Conservation (phyloP, 2,888 invertebrate species). For the Trilocha varians region DNA sequence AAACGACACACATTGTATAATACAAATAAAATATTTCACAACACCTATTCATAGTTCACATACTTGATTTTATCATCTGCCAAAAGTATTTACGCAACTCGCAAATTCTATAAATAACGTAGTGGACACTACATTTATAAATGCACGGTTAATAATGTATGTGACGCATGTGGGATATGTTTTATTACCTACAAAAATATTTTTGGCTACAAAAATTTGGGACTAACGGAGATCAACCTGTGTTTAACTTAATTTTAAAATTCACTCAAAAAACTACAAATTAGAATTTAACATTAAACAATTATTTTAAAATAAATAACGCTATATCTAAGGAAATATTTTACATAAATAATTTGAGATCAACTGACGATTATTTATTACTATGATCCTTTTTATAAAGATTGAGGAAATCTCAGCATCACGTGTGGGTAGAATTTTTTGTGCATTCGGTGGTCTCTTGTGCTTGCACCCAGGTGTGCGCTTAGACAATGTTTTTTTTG, state of each 20-base stretch:
- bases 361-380: slow-evolving; percentile 24
- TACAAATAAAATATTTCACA: slow-evolving; percentile 9
- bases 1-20: slow-evolving; percentile 13
- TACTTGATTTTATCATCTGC: slow-evolving; percentile 2
- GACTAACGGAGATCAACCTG: slow-evolving; percentile 52
- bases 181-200: neutral
- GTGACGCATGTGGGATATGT: neutral
- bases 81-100: slow-evolving; percentile 3
- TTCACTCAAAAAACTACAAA: slow-evolving; percentile 15
- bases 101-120: neutral
- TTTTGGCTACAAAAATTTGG: slow-evolving; percentile 26
- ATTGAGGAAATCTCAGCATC: slow-evolving; percentile 8
- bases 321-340: slow-evolving; percentile 44
- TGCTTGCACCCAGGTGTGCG: slow-evolving; percentile 45
- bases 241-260: slow-evolving; percentile 24
- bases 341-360: slow-evolving; percentile 69
- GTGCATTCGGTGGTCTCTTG: slow-evolving; percentile 27
- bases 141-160: neutral
- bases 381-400: slow-evolving; percentile 9
- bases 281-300: slow-evolving; percentile 6
- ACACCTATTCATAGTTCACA: slow-evolving; percentile 2
- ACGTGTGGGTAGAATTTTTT: slow-evolving; percentile 20
- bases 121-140: neutral
- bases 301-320: slow-evolving; percentile 47
- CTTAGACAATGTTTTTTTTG: slow-evolving; percentile 29